Evolutionary conservation across 2,113 vertebrate genomes (phyloP), one percentile per base, ranked within the genome.

Genomic region (Macrotus californicus): DNA sequence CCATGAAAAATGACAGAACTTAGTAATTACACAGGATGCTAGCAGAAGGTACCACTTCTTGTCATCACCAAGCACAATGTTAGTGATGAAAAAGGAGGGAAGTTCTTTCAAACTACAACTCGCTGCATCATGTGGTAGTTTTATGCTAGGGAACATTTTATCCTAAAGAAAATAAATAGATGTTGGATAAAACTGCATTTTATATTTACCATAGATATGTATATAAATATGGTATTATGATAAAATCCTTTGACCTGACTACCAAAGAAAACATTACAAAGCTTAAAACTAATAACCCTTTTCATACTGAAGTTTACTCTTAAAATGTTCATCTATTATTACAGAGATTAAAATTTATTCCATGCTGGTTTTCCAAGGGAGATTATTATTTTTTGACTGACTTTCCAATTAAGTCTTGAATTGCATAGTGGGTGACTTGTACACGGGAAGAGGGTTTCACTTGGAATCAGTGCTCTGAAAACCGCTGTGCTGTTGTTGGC

Each of bases 351-450:
- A 56, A 96, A 81, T 31, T 29, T 61, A 94, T 73, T 90, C 22
- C 87, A 73, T 61, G 43, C 56, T 94, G 61, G 43, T 54, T 95
- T 87, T 95, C 29, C 56, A 93, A 87, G 94, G 77, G 56, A 91
- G 69, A 92, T 85, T 81, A 92, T 21, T 73, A 19, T 92, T 73
- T 86, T 72, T 54, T 39, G 48, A 73, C 89, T 50, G 12, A 56
- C 77, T 70, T 97, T 61, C 94, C 96, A 97, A 97, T 98, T 97
- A 98, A 93, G 90, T 61, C 89, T 83, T 91, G 31, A 93, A 52
- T 69, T 89, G 88, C 82, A 92, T 48, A n/a, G 52, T 84, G 92
- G 92, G 80, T 59, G 96, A 92, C 46, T 83, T 95, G 59, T 88
- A 96, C 94, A 91, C 93, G 96, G 95, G 94, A 96, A 97, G 96